These are phyloP conservation scores for Papilio demoleus DNA, from an alignment of 2,888 invertebrate genomes.

Conservation along the genomic window DNA sequence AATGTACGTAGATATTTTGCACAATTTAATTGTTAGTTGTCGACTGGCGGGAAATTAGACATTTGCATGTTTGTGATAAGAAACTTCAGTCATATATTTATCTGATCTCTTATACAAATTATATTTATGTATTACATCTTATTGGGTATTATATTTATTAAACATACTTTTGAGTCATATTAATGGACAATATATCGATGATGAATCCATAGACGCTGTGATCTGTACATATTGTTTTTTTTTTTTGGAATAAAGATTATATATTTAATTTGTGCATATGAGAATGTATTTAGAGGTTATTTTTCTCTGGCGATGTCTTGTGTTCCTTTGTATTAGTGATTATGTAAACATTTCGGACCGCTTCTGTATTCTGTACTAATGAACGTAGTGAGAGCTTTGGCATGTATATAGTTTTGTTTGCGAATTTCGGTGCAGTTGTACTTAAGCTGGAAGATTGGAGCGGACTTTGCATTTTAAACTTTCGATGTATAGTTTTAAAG, in stretches of 20 bases:
- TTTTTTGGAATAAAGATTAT: background rate
- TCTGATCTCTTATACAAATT: slow-evolving; percentile 21
- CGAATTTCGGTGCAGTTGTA: slow-evolving; percentile 13
- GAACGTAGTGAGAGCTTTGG: slow-evolving; percentile 9
- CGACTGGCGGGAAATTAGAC: background rate
- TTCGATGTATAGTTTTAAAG: slow-evolving; percentile 5
- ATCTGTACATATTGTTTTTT: slow-evolving; percentile 7
- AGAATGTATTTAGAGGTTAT: too few relatives aligned
- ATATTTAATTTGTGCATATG: background rate
- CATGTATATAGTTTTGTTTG: slow-evolving; percentile 21
- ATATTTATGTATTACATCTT: slow-evolving; percentile 5
- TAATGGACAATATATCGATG: slow-evolving; percentile 3
- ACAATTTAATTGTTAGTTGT: slow-evolving; percentile 12
- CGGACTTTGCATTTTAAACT: slow-evolving; percentile 30
- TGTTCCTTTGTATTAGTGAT: slow-evolving; percentile 36
- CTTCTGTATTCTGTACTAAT: slow-evolving; percentile 2
- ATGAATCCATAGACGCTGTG: slow-evolving; percentile 8
- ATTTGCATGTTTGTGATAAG: slow-evolving; percentile 17
- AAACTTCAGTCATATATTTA: slow-evolving; percentile 14
- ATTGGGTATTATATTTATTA: slow-evolving; percentile 7
- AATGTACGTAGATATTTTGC: slow-evolving; percentile 17
- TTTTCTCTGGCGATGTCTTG: background rate
- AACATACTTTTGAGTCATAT: background rate
- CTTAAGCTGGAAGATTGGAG: slow-evolving; percentile 19
- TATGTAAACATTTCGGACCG: slow-evolving; percentile 1